Evolutionary conservation across 92 coral and sea anemone species (phyloP).

Genomic region (Palythoa caribaeorum): DNA sequence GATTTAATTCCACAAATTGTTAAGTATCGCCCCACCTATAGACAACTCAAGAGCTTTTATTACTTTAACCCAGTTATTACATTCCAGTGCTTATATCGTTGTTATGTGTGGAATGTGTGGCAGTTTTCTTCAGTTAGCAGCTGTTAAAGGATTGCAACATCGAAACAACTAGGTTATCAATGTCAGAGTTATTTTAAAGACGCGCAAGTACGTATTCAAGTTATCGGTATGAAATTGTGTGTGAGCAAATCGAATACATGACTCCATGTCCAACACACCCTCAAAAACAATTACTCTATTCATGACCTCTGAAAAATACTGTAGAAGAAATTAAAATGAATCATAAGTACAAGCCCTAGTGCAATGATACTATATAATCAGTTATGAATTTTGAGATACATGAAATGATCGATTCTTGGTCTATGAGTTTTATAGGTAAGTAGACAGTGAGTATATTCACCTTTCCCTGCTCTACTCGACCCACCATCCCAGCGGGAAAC

Average conservation of each 20-base stretch:
- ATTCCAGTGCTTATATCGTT: background rate
- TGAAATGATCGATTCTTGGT: background rate
- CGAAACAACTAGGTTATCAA: background rate
- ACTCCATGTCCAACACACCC: background rate
- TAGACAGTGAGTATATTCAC: background rate
- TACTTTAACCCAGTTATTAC: background rate
- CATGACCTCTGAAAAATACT: slow-evolving; percentile 11
- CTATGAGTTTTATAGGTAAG: background rate
- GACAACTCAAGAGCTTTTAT: slow-evolving; percentile 20
- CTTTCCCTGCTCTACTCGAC: background rate
- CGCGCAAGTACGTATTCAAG: background rate
- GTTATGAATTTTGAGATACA: background rate
- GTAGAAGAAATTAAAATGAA: slow-evolving; percentile 3
- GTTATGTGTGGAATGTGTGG: slow-evolving; percentile 28
- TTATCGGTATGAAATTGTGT: slow-evolving; percentile 7
- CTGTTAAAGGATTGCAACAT: slow-evolving; percentile 2
- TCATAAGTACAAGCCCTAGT: background rate
- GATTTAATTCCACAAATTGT: slow-evolving; percentile 29
- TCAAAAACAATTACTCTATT: slow-evolving; percentile 4
- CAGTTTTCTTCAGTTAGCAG: slow-evolving; percentile 1
- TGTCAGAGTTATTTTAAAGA: slow-evolving; percentile 6
- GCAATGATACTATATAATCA: background rate
- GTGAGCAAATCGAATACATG: background rate
- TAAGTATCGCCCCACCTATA: slow-evolving; percentile 41
- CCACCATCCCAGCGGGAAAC: slow-evolving; percentile 37